Conservation (phyloP, 1,140 invertebrate genomes). For the Vanessa atalanta region DNA sequence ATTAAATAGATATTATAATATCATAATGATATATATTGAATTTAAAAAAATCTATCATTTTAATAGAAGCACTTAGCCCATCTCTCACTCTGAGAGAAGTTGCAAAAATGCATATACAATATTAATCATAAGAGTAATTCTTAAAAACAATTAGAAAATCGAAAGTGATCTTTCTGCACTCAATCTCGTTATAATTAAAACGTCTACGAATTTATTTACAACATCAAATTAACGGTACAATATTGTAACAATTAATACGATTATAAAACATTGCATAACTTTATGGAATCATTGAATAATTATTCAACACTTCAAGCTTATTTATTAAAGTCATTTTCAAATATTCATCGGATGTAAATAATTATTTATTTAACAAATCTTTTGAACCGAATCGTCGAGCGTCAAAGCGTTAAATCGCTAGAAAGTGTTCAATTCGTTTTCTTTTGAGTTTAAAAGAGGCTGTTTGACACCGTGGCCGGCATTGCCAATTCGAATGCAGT, state of each 20-base stretch:
- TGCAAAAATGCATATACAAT: too few species aligned
- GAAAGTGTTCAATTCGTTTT: slow-evolving; percentile 70
- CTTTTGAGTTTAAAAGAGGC: slow-evolving; percentile 70
- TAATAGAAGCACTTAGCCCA: too few species aligned
- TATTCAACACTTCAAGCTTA: neutral
- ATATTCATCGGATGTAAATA: neutral
- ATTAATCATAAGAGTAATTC: too few species aligned
- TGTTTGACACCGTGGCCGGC: slow-evolving; percentile 42
- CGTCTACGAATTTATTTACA: too few species aligned
- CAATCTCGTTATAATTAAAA: too few species aligned
- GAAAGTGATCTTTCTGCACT: too few species aligned
- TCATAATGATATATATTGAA: too few species aligned
- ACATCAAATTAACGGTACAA: neutral
- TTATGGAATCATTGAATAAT: neutral
- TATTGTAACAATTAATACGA: neutral
- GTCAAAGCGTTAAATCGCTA: slow-evolving; percentile 61
- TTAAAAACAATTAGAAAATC: too few species aligned
- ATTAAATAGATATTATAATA: too few species aligned
- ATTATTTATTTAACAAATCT: slow-evolving; percentile 17
- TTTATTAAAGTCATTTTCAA: neutral
- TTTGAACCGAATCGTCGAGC: slow-evolving; percentile 41
- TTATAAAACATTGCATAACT: neutral
- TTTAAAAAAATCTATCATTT: too few species aligned
- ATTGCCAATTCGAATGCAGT: slow-evolving; percentile 47
- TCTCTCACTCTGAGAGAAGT: too few species aligned